Evolutionary conservation across 2,888 invertebrate species (phyloP).

Genomic region (Ceratothoa steindachneri): DNA sequence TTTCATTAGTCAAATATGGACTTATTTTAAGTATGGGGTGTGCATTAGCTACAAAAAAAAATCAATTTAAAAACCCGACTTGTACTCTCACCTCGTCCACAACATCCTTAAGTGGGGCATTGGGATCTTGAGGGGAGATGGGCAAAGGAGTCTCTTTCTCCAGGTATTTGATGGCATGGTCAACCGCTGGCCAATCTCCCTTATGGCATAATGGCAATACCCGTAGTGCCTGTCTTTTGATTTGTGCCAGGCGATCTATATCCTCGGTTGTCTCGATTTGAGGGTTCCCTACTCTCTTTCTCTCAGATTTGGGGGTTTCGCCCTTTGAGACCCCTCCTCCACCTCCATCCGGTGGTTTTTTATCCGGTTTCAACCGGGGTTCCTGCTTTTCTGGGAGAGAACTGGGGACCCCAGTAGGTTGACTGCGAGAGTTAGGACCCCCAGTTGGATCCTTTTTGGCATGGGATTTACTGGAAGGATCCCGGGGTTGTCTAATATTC

Average conservation of each 20-base stretch:
- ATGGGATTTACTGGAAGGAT: background rate
- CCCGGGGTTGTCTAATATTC: background rate
- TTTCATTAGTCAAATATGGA: no score
- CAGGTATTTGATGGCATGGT: slow-evolving; percentile 39
- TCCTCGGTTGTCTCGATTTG: background rate
- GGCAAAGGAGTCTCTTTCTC: slow-evolving; percentile 20
- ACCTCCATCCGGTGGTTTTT: background rate
- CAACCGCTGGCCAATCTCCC: slow-evolving; percentile 40
- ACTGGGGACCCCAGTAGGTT: background rate
- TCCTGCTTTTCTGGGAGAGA: background rate
- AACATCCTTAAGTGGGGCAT: slow-evolving; percentile 26
- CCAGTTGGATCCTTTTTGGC: background rate
- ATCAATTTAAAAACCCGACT: no score
- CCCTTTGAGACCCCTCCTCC: background rate
- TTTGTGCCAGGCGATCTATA: slow-evolving; percentile 22
- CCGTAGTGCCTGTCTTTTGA: slow-evolving; percentile 24
- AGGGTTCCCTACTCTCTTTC: background rate
- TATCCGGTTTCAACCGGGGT: background rate
- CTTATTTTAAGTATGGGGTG: no score
- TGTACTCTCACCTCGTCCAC: slow-evolving; percentile 38
- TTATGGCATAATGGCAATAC: slow-evolving; percentile 26
- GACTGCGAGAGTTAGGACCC: background rate
- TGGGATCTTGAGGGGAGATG: slow-evolving; percentile 11
- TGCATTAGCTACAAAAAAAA: no score
- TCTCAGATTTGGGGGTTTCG: background rate